phyloP scores from a whole-genome alignment of 2,797 vertebrate genomes.

The Lophius americanus region DNA sequence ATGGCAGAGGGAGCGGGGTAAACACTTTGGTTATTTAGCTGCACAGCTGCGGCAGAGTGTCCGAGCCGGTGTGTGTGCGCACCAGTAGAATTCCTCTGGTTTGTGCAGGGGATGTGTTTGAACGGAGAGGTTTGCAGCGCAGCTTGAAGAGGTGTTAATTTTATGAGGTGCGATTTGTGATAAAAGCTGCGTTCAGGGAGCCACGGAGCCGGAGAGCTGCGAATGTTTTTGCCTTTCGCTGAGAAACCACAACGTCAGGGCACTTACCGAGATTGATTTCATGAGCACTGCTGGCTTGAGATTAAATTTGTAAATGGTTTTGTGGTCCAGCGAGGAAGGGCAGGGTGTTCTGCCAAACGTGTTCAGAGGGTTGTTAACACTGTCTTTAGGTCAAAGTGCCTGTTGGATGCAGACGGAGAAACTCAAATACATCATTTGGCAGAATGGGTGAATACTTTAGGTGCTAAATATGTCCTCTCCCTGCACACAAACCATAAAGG shows the following conservation, averaged over 20 bases:
- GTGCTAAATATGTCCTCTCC: conserved; percentile 4
- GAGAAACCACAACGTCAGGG: conserved; percentile 47
- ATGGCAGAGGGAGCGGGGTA: conserved; percentile 57
- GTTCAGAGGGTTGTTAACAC: conserved; percentile 44
- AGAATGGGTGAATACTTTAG: conserved; percentile 2
- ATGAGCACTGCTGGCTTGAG: conserved; percentile 29
- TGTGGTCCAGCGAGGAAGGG: conserved; percentile 43
- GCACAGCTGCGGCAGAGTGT: conserved; percentile 74
- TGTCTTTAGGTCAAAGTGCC: conserved; percentile 30
- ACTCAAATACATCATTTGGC: conserved; percentile 5
- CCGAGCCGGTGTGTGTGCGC: conserved; percentile 1
- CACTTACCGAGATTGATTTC: conserved; percentile 34
- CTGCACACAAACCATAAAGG: background rate
- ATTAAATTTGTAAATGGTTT: conserved; percentile 40
- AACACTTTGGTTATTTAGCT: conserved; percentile 70
- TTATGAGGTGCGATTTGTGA: conserved; percentile 72
- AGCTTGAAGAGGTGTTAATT: conserved; percentile 72
- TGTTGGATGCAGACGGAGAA: conserved; percentile 3
- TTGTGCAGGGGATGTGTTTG: conserved; percentile 59
- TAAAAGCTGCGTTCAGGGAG: conserved; percentile 61
- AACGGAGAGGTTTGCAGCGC: conserved; percentile 56
- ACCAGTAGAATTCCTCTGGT: conserved; percentile 36
- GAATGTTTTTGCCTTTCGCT: conserved; percentile 49
- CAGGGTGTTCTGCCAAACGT: conserved; percentile 40
- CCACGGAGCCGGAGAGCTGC: conserved; percentile 45